Conservation (phyloP, 2,113 vertebrate genomes). For the Polyodon spathula region DNA sequence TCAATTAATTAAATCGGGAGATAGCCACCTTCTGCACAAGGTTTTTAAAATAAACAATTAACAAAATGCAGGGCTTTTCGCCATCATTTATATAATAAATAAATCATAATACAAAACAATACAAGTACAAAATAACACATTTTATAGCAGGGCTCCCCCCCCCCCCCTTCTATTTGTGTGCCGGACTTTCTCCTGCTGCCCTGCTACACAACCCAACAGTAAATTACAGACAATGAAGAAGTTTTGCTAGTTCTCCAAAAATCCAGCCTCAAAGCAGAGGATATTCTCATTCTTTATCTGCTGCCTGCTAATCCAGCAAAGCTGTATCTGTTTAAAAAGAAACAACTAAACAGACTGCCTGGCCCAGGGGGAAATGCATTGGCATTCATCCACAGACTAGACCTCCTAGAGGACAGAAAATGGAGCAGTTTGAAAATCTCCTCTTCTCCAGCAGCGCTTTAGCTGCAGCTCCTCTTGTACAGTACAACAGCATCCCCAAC, state of each 20-base stretch:
- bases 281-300: slow-evolving; percentile 6
- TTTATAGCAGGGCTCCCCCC: no score
- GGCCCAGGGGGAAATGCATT: slow-evolving; percentile 44
- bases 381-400: slow-evolving; percentile 54
- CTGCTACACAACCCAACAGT: neutral
- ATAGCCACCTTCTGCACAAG: no score
- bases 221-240: neutral
- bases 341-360: slow-evolving; percentile 32
- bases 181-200: no score
- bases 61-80: no score
- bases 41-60: no score
- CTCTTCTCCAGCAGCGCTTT: neutral
- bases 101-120: no score
- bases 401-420: slow-evolving; percentile 49
- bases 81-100: no score
- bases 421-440: slow-evolving; percentile 36
- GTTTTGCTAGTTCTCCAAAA: neutral
- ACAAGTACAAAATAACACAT: no score
- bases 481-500: neutral
- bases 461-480: neutral
- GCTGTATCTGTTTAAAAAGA: slow-evolving; percentile 1
- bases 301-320: slow-evolving; percentile 22
- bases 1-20: no score
- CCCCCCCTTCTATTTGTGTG: no score
- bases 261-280: slow-evolving; percentile 19